These are phyloP conservation scores for Cyclopterus lumpus DNA, from an alignment of 2,797 vertebrate species.

Conservation along the genomic window DNA sequence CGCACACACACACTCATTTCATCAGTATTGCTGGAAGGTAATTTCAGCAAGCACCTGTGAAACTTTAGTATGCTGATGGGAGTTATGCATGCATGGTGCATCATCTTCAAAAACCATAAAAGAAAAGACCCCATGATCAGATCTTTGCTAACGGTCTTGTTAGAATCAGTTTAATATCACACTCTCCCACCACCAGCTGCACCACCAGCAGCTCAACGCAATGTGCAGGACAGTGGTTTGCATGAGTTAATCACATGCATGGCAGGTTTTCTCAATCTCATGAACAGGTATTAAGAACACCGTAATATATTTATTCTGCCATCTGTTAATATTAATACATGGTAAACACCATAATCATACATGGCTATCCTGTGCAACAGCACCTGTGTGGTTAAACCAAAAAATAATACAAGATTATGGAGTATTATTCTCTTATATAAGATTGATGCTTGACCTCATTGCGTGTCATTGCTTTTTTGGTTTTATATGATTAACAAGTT, in stretches of 20 bases:
- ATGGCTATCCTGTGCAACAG: conserved; percentile 20
- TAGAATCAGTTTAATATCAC: conserved; percentile 58
- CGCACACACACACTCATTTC: conserved; percentile 3
- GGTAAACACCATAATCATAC: conserved; percentile 37
- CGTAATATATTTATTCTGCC: conserved; percentile 19
- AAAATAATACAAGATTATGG: conserved; percentile 61
- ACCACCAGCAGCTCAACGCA: conserved; percentile 33
- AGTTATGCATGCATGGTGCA: conserved; percentile 27
- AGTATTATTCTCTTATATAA: conserved; percentile 47
- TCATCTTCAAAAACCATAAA: conserved; percentile 46
- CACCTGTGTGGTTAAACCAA: conserved; percentile 42
- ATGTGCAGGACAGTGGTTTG: conserved; percentile 24
- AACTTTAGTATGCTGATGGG: conserved; percentile 33
- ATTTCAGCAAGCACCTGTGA: conserved; percentile 45
- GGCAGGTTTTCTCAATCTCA: conserved; percentile 7
- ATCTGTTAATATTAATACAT: conserved; percentile 39
- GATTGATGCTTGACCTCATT: conserved; percentile 62
- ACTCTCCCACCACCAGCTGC: conserved; percentile 68
- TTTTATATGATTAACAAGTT: conserved; percentile 78
- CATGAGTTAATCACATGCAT: conserved; percentile 19
- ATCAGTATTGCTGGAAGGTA: conserved; percentile 34
- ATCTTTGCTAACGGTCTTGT: conserved; percentile 47
- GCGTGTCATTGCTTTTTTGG: conserved; percentile 64
- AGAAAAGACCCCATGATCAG: conserved; percentile 38
- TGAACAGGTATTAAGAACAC: conserved; percentile 21